phyloP scores from a whole-genome alignment of 2,888 invertebrate species.

The Hedya salicella region DNA sequence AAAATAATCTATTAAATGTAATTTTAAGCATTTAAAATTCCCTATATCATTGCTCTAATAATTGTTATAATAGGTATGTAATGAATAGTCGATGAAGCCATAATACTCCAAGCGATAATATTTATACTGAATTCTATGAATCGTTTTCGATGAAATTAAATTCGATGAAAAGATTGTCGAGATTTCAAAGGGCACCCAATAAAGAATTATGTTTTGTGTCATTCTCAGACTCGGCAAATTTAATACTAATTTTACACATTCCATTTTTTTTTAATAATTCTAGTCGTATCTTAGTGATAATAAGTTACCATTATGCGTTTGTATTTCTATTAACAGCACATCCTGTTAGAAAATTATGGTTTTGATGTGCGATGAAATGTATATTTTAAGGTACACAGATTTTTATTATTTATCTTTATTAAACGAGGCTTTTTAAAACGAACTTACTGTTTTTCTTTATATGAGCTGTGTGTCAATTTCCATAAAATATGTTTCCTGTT shows the following conservation, averaged over 20 bases:
- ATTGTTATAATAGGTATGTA: too few relatives aligned
- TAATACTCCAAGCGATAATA: too few relatives aligned
- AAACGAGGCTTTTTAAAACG: slow-evolving; percentile 34
- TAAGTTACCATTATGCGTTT: slow-evolving; percentile 7
- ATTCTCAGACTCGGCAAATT: neutral
- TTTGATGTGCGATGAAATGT: slow-evolving; percentile 24
- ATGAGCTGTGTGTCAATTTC: neutral
- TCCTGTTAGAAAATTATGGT: slow-evolving; percentile 9
- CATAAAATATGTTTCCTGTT: too few relatives aligned
- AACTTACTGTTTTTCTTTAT: neutral
- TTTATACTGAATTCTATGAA: too few relatives aligned
- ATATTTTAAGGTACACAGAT: slow-evolving; percentile 25
- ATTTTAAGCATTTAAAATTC: too few relatives aligned
- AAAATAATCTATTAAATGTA: too few relatives aligned
- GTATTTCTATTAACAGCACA: slow-evolving; percentile 2
- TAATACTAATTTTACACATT: neutral
- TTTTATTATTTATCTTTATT: slow-evolving; percentile 34
- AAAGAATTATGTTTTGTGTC: slow-evolving; percentile 2
- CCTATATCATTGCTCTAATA: too few relatives aligned
- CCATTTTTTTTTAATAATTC: slow-evolving; percentile 17
- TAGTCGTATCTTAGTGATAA: slow-evolving; percentile 38
- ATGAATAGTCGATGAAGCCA: too few relatives aligned
- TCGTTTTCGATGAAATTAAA: too few relatives aligned
- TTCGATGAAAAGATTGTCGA: too few relatives aligned
- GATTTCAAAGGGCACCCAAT: too few relatives aligned